Conservation (phyloP, 1,140 invertebrate genomes). For the Phymastichus coffea region DNA sequence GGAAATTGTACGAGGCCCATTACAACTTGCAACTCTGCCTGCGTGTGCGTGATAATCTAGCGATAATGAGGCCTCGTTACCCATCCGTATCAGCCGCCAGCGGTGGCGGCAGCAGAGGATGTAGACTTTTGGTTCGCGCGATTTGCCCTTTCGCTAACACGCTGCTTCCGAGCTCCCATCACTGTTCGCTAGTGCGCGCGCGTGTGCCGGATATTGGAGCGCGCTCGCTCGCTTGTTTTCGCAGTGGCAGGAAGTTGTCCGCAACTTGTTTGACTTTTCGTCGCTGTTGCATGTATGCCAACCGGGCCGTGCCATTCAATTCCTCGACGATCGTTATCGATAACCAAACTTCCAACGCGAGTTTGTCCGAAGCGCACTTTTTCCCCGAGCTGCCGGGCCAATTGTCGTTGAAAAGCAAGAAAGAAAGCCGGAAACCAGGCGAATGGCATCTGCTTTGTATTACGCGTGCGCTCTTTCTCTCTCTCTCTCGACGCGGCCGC, state of each 20-base stretch:
- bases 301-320: no score
- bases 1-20: constrained; percentile 31
- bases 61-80: constrained; percentile 47
- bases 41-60: constrained; percentile 47
- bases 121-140: constrained; percentile 6
- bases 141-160: background rate
- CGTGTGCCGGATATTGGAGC: background rate
- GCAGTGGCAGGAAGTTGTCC: no score
- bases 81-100: background rate
- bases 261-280: no score
- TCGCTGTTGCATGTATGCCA: no score
- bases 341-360: no score
- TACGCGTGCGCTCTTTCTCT: no score
- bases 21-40: background rate
- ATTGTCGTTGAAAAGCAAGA: background rate
- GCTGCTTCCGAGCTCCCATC: constrained; percentile 6
- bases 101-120: constrained; percentile 6
- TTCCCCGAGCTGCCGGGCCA: background rate
- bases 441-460: background rate
- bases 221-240: no score
- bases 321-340: no score
- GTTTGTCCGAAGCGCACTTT: background rate
- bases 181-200: no score
- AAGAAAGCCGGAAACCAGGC: background rate
- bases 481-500: no score